Conservation (phyloP, 2,888 invertebrate species). For the Monochamus alternatus region DNA sequence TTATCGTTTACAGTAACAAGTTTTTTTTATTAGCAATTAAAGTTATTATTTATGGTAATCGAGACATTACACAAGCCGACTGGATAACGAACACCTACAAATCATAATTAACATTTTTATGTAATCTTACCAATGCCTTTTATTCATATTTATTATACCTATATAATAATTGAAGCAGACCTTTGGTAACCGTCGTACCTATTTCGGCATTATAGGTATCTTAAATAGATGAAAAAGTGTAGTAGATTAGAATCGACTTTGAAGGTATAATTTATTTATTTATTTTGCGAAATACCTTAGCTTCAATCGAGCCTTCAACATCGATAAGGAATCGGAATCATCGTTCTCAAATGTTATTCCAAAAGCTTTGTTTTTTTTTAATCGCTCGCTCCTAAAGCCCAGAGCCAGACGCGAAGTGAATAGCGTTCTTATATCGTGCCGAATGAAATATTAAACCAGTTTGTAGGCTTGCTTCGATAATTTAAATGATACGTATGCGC, state of each 20-base stretch:
- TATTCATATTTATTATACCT: background rate
- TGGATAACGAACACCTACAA: conserved; percentile 27
- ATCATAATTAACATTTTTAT: conserved; percentile 22
- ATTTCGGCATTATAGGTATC: no score
- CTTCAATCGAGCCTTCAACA: no score
- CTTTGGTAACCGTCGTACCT: no score
- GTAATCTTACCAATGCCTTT: conserved; percentile 15
- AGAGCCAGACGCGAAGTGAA: conserved; percentile 9
- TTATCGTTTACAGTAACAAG: conserved; percentile 15
- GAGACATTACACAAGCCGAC: conserved; percentile 3
- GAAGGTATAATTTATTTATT: no score
- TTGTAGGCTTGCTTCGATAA: conserved; percentile 13
- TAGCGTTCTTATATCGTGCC: conserved; percentile 12
- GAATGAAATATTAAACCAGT: conserved; percentile 7
- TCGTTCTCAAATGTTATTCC: no score
- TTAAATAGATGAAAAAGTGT: no score
- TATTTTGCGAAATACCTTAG: no score
- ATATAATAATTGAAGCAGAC: no score
- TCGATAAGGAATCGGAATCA: no score
- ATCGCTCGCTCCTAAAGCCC: background rate
- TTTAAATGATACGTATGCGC: conserved; percentile 25
- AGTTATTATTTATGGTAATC: conserved; percentile 34
- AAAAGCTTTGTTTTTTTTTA: no score
- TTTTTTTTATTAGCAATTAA: conserved; percentile 26
- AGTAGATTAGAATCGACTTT: no score